phyloP scores from a whole-genome alignment of 2,797 vertebrate genomes.

The Staurois parvus region DNA sequence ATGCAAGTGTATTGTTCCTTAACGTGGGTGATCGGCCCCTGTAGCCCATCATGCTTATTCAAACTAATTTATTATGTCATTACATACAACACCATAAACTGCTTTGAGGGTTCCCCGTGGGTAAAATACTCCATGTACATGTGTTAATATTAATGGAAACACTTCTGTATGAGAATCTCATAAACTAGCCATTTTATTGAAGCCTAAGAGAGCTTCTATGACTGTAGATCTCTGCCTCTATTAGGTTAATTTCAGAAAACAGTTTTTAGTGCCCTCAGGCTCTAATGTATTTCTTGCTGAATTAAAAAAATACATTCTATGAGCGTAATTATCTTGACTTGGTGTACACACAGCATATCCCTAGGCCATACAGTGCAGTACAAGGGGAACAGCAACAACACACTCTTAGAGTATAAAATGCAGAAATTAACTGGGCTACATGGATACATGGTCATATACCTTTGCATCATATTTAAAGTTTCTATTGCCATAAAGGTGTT shows the following conservation, averaged over 20 bases:
- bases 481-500: too few relatives aligned
- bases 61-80: too few relatives aligned
- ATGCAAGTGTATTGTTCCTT: too few relatives aligned
- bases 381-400: constrained; percentile 13
- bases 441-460: neutral
- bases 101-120: neutral
- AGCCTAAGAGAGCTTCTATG: neutral
- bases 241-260: constrained; percentile 17
- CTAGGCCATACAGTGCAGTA: constrained; percentile 19
- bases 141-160: neutral
- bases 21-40: too few relatives aligned
- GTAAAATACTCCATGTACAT: neutral
- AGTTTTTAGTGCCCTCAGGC: neutral
- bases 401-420: neutral
- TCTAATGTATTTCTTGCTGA: constrained; percentile 26
- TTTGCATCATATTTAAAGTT: too few relatives aligned
- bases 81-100: too few relatives aligned
- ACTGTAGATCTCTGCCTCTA: neutral
- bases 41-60: too few relatives aligned
- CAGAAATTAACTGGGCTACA: neutral
- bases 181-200: neutral
- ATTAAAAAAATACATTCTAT: constrained; percentile 31
- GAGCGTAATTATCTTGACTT: constrained; percentile 30
- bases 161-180: neutral
- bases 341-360: constrained; percentile 4